Conservation (phyloP, 92 coral and sea anemone species). For the Bergia sp. region DNA sequence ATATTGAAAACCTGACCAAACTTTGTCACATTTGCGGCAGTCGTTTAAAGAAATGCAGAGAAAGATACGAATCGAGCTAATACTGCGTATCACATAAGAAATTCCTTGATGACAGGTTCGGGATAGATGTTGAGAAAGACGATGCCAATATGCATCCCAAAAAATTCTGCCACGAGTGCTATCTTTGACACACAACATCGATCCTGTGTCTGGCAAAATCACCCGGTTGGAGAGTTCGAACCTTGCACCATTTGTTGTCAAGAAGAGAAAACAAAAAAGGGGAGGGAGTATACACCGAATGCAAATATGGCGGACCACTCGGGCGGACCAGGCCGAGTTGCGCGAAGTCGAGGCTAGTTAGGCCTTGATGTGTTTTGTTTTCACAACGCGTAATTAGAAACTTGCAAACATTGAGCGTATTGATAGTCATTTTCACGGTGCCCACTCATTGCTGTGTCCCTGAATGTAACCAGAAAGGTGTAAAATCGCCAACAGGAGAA, state of each 20-base stretch:
- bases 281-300: conserved; percentile 28
- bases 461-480: conserved; percentile 5
- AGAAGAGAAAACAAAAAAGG: not conserved
- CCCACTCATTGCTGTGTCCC: not conserved
- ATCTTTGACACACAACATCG: not conserved
- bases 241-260: not conserved
- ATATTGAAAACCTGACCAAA: not conserved
- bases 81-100: not conserved
- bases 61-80: conserved; percentile 11
- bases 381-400: not conserved
- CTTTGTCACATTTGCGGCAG: not conserved
- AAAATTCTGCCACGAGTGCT: not conserved
- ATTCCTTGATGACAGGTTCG: not conserved
- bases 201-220: conserved; percentile 1
- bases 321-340: conserved; percentile 52
- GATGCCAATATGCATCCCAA: not conserved
- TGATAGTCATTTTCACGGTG: not conserved
- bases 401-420: not conserved
- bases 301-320: conserved; percentile 56
- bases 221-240: not conserved
- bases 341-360: conserved; percentile 43
- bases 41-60: conserved; percentile 2
- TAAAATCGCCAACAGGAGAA: not conserved
- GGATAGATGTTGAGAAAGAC: not conserved
- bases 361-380: conserved; percentile 2